Evolutionary conservation across 1,140 invertebrate species (phyloP).

Genomic region (Cotesia glomerata): DNA sequence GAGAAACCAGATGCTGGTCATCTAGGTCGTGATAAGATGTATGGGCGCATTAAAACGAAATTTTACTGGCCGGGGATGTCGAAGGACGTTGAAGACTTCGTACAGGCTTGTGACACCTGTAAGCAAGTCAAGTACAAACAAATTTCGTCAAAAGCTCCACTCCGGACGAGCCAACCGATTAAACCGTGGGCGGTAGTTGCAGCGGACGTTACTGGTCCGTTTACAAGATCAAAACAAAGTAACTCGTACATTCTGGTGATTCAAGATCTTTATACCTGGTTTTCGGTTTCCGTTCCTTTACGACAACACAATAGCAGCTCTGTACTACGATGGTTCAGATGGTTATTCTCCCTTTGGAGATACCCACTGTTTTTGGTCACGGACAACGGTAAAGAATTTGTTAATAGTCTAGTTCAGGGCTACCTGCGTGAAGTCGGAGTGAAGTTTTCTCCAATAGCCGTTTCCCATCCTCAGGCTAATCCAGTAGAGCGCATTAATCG

Average conservation of each 20-base stretch:
- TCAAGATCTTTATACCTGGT: conserved; percentile 31
- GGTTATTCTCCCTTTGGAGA: conserved; percentile 15
- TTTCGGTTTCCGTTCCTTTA: conserved; percentile 19
- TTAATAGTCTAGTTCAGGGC: no score
- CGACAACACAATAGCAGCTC: conserved; percentile 3
- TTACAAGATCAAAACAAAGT: conserved; percentile 23
- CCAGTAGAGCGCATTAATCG: conserved; percentile 20
- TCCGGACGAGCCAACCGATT: conserved; percentile 2
- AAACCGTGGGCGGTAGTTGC: conserved; percentile 16
- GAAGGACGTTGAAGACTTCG: no score
- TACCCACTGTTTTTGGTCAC: conserved; percentile 17
- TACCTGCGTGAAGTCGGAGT: no score
- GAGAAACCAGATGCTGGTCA: no score
- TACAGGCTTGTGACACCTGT: no score
- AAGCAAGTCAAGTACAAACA: not conserved
- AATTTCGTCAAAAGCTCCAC: conserved; percentile 2
- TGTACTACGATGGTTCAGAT: conserved; percentile 7
- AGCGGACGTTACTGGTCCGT: conserved; percentile 14
- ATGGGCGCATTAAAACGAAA: no score
- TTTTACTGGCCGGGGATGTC: conserved; percentile 37
- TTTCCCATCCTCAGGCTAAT: conserved; percentile 19
- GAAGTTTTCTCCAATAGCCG: no score
- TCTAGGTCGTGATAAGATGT: no score
- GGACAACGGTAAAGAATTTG: no score
- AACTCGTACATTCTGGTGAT: conserved; percentile 25